Conservation (phyloP, 2,113 vertebrate species). For the Gallinago undulata region DNA sequence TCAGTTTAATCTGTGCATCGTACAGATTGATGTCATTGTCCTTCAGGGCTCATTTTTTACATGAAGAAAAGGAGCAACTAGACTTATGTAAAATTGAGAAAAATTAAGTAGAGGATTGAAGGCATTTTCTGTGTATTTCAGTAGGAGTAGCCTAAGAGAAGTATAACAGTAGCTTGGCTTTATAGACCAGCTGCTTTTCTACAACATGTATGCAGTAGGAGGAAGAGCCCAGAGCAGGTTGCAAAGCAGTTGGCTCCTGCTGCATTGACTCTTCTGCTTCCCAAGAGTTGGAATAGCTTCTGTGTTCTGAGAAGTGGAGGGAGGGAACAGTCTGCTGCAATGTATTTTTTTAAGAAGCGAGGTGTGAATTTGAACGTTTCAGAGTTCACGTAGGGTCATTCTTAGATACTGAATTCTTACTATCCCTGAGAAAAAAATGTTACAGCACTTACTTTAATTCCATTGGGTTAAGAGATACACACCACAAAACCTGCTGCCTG, state of each 20-base stretch:
- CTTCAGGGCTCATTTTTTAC: not conserved
- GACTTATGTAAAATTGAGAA: not conserved
- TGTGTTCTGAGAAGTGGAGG: not conserved
- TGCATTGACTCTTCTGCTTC: not conserved
- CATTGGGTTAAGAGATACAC: not conserved
- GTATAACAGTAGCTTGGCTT: not conserved
- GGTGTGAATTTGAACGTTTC: not conserved
- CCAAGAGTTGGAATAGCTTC: not conserved
- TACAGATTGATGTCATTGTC: not conserved
- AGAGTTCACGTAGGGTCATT: not conserved
- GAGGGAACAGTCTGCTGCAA: not conserved
- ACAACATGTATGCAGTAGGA: not conserved
- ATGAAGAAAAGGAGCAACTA: not conserved
- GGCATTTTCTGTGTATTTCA: not conserved
- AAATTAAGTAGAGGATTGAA: not conserved
- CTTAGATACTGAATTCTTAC: not conserved
- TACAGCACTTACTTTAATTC: not conserved
- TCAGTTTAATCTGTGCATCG: not conserved
- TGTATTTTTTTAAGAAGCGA: not conserved
- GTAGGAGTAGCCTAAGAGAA: not conserved
- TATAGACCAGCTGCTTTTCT: not conserved
- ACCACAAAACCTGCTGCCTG: not conserved
- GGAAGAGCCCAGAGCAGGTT: not conserved
- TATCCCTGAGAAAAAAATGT: not conserved
- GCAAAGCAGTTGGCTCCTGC: not conserved